Percentiles rank a stretch among this genome's conserved stretches.
These are phyloP conservation scores for Quadriops clusia DNA, from an alignment of 2,888 invertebrate genomes.

Conservation along the genomic window DNA sequence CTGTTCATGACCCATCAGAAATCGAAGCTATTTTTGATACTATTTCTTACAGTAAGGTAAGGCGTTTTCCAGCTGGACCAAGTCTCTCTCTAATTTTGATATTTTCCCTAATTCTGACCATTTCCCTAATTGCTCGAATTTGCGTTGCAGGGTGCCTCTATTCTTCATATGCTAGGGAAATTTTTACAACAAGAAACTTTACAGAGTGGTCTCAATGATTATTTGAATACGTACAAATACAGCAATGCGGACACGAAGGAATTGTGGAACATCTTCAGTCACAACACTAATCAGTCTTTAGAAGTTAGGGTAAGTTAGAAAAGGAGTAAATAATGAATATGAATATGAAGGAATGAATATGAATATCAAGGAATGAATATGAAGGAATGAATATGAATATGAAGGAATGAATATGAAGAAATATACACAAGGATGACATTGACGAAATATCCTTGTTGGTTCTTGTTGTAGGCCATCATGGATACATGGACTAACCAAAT, in stretches of 20 bases:
- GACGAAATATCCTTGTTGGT: constrained; percentile 4
- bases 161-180: constrained; percentile 59
- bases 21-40: constrained; percentile 65
- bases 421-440: too few relatives aligned
- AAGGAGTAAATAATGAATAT: too few relatives aligned
- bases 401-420: too few relatives aligned
- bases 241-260: constrained; percentile 67
- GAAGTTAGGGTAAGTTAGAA: constrained; percentile 52
- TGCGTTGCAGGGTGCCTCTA: constrained; percentile 48
- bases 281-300: constrained; percentile 48
- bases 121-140: constrained; percentile 3
- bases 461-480: constrained; percentile 46
- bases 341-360: too few relatives aligned
- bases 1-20: constrained; percentile 55
- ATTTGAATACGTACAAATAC: constrained; percentile 56
- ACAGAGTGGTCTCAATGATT: constrained; percentile 52
- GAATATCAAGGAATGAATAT: too few relatives aligned
- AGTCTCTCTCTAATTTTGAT: background rate
- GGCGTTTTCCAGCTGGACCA: background rate
- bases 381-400: too few relatives aligned
- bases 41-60: constrained; percentile 61
- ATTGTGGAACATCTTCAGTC: constrained; percentile 64
- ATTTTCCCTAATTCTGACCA: background rate
- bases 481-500: constrained; percentile 74
- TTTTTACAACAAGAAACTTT: constrained; percentile 53